Conservation (phyloP, 1,140 invertebrate species). For the Lysiphlebus fabarum region DNA sequence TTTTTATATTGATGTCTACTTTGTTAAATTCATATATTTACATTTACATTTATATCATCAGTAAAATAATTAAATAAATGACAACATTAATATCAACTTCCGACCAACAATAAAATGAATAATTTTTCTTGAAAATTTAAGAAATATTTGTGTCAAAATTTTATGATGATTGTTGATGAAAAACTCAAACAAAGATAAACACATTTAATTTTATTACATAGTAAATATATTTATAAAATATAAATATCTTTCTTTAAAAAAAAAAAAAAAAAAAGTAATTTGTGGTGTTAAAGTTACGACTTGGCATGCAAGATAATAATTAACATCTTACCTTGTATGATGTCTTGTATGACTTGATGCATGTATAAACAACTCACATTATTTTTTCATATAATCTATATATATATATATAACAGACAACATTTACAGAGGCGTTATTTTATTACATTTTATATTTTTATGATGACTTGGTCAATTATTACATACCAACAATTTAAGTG, state of each 20-base stretch:
- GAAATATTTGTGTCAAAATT: too few relatives aligned
- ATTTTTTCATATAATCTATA: constrained; percentile 1
- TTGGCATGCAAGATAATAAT: constrained; percentile 11
- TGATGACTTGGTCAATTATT: constrained; percentile 14
- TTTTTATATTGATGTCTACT: too few relatives aligned
- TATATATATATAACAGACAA: constrained; percentile 10
- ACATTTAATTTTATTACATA: too few relatives aligned
- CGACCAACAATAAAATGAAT: too few relatives aligned
- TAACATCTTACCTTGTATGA: constrained; percentile 2
- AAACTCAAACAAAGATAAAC: too few relatives aligned
- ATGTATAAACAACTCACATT: neutral
- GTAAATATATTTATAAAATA: neutral
- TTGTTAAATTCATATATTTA: too few relatives aligned
- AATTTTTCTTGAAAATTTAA: too few relatives aligned
- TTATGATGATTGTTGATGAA: too few relatives aligned
- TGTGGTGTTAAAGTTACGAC: neutral
- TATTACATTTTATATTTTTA: constrained; percentile 21
- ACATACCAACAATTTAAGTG: neutral
- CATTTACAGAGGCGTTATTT: constrained; percentile 20
- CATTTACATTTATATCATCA: too few relatives aligned
- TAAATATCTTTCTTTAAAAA: neutral
- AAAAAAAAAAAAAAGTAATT: neutral
- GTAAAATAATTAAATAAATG: too few relatives aligned
- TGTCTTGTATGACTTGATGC: too few relatives aligned
- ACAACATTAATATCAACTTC: too few relatives aligned